Evolutionary conservation across 1,140 invertebrate genomes (phyloP).

Genomic region (Acyrthosiphon pisum): DNA sequence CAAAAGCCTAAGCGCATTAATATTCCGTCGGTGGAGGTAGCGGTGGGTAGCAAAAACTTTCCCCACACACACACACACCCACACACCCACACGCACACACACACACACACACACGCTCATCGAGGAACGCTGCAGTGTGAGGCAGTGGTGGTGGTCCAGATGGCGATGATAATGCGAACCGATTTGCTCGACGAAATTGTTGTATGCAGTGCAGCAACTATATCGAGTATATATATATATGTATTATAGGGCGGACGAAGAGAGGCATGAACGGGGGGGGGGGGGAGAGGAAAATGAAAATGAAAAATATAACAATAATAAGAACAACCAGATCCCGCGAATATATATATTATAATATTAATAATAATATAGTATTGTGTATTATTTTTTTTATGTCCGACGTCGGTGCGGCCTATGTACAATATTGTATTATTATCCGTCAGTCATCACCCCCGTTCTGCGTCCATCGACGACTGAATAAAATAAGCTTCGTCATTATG

Average conservation of each 20-base stretch:
- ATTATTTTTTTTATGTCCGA: background rate
- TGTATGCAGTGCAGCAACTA: background rate
- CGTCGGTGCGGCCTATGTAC: background rate
- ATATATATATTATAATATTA: background rate
- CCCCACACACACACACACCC: background rate
- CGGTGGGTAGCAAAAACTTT: conserved; percentile 20
- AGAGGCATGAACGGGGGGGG: background rate
- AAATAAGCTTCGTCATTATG: background rate
- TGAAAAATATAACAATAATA: background rate
- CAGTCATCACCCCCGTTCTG: background rate
- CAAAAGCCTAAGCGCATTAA: conserved; percentile 13
- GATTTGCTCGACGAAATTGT: conserved; percentile 25
- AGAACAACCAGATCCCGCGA: background rate
- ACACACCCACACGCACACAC: too few species aligned
- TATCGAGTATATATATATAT: background rate
- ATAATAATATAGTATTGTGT: background rate
- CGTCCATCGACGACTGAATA: background rate
- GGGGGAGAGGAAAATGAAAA: background rate
- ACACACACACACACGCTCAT: background rate
- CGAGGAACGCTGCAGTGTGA: background rate
- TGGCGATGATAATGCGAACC: conserved; percentile 43
- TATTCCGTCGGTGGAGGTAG: background rate
- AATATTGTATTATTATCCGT: background rate
- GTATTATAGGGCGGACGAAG: background rate
- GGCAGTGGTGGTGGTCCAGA: background rate